Evolutionary conservation across 2,888 invertebrate species (phyloP), one percentile per base, ranked within the genome.

Genomic region (Syrista parreyssii): DNA sequence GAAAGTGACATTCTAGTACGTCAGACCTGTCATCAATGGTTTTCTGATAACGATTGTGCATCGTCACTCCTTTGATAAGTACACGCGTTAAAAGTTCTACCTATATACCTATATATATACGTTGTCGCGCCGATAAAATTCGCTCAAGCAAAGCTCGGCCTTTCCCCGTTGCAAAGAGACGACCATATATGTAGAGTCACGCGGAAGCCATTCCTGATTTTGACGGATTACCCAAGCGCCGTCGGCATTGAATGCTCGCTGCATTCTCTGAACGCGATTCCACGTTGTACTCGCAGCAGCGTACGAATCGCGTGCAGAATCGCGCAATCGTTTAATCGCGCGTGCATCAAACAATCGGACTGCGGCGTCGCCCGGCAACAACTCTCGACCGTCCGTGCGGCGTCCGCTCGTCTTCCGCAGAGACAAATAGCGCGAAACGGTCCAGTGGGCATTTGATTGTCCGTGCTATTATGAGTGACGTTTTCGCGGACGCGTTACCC

Each of bases 321-420:
- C 32, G 30, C 73, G 68, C 73, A 88, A 90, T 89, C 90, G 88
- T 89, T 91, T 89, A 91, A 91, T 91, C 90, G 89, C 88, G 85
- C 89, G 87, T 91, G 88, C 85, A 85, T 86, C 89, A 87, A 91
- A 91, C 91, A 90, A 90, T 91, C 87, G 89, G 84, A 72, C 55
- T 84, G 84, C 80, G 55, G 83, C 82, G 79, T 76, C 83, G 77
- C 81, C 78, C 79, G 76, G 75, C 80, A 82, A 83, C 86, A 83
- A 83, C 79, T 80, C 80, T 69, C 79, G 73, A 71, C 75, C 30
- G 72, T 75, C 81, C 82, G 75, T 78, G 74, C 83, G 82, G 82
- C 87, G 86, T 88, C 87, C 87, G 84, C 85, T 88, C 88, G 88
- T 90, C 89, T 91, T 89, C 90, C 90, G 89, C 87, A 88, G 86